These are phyloP conservation scores for Acronicta psi DNA, from an alignment of 2,888 invertebrate species.

Conservation along the genomic window DNA sequence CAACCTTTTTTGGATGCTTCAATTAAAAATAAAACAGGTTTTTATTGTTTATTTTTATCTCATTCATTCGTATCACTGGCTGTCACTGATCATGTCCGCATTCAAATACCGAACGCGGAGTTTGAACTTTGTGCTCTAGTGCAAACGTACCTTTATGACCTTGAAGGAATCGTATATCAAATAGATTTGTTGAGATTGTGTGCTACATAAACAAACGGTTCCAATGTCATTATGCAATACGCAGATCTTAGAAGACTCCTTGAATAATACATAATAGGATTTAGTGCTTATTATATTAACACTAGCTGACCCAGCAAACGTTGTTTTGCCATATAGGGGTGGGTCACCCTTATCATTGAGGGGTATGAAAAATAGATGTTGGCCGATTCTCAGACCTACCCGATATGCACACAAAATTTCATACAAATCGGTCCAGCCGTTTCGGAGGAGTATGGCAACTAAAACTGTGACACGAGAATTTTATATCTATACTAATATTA, in stretches of 20 bases:
- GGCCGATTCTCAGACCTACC: too few relatives aligned
- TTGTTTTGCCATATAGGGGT: too few relatives aligned
- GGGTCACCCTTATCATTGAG: too few relatives aligned
- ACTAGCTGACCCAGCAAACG: too few relatives aligned
- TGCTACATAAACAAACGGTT: background rate
- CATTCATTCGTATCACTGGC: background rate
- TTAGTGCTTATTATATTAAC: too few relatives aligned
- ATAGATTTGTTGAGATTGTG: conserved; percentile 36
- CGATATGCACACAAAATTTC: too few relatives aligned
- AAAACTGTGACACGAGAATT: too few relatives aligned
- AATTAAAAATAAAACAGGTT: conserved; percentile 1
- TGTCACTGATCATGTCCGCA: conserved; percentile 24
- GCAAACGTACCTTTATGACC: conserved; percentile 28
- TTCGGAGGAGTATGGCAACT: too few relatives aligned
- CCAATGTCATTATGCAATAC: conserved; percentile 9
- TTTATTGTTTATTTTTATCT: background rate
- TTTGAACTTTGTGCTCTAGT: conserved; percentile 15
- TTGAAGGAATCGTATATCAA: conserved; percentile 25
- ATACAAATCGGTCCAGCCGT: too few relatives aligned
- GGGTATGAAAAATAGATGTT: too few relatives aligned
- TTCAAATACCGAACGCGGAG: conserved; percentile 15
- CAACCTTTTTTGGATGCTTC: too few relatives aligned
- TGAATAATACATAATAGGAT: background rate
- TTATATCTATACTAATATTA: too few relatives aligned
- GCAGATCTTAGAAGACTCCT: background rate